Conservation (phyloP, 2,888 invertebrate species). For the Pterobdella sp. region DNA sequence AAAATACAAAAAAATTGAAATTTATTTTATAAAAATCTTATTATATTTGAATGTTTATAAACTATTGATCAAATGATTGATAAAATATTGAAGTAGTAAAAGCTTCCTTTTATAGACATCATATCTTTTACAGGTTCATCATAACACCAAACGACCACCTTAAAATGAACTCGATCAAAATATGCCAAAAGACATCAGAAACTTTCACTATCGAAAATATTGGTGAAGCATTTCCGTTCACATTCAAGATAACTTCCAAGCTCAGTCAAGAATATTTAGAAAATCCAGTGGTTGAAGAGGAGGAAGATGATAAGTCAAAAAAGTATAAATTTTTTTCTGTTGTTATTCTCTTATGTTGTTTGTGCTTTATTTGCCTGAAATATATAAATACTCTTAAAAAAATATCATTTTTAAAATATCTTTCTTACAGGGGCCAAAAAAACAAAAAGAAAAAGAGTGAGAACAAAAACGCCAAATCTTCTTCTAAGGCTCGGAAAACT, state of each 20-base stretch:
- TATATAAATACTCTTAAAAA: conserved; percentile 5
- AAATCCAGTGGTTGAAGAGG: conserved; percentile 32
- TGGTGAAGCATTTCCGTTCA: conserved; percentile 51
- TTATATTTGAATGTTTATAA: no score
- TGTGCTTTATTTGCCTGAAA: not conserved
- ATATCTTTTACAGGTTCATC: conserved; percentile 44
- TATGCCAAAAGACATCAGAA: conserved; percentile 48
- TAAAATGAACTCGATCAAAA: conserved; percentile 50
- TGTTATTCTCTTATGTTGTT: not conserved
- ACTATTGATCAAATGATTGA: no score
- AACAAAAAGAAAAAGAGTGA: not conserved
- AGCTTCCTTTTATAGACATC: no score
- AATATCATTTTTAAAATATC: not conserved
- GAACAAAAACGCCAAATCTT: not conserved
- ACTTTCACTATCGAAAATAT: conserved; percentile 50
- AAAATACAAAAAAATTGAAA: no score
- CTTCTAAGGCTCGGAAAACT: not conserved
- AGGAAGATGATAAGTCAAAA: conserved; percentile 33
- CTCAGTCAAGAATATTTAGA: conserved; percentile 24
- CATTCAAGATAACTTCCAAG: conserved; percentile 47
- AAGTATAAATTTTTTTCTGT: conserved; percentile 40
- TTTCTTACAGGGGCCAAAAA: not conserved
- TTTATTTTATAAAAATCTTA: no score
- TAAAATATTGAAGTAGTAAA: no score
- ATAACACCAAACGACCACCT: conserved; percentile 49